Evolutionary conservation across 2,797 vertebrate genomes (phyloP), one percentile per base, ranked within the genome.

Genomic region (Coilia nasus): DNA sequence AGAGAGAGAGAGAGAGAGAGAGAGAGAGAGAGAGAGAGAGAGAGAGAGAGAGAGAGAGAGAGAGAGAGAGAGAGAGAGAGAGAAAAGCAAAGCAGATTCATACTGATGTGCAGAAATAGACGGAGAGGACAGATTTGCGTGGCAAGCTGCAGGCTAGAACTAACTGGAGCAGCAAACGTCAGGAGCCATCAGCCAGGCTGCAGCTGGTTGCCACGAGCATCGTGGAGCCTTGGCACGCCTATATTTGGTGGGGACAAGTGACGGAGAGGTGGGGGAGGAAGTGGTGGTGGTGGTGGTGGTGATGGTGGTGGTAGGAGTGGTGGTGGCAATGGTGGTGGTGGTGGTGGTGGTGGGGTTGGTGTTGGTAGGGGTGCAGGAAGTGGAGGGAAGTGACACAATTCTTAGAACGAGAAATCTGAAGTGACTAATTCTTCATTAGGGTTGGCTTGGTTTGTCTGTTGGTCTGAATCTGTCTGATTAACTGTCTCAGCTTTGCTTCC

Each of bases 171-270:
- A 60, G 83, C 84, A 86, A 86, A 91, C 81, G 41, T 88, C 86
- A 82, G 82, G 85, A 85, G 83, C 88, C 86, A 82, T 93, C 91
- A 92, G 87, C 83, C 54, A 41, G 25, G 88, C 78, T 81, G 62
- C 28, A 23, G 75, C 12, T 85, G 87, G 92, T 88, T 88, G 89
- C 87, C 92, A 75, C 90, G 85, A 92, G 85, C 88, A 90, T 82
- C 82, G 60, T 25, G n/a, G 71, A 28, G 75, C 80, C 54, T 71
- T 71, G 75, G 71, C 35, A 19, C 71, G 3, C 28, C 23, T 88
- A 85, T 88, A 85, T 86, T 25, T 75, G 47, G 88, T 87, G 82
- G 88, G 86, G 84, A 46, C 83, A 83, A 84, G 82, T 83, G 85
- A 89, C 25, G 15, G 14, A 47, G 78, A 82, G 31, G 57, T 35